Evolutionary conservation across 2,888 invertebrate species (phyloP).

Genomic region (Cheilosia variabilis): DNA sequence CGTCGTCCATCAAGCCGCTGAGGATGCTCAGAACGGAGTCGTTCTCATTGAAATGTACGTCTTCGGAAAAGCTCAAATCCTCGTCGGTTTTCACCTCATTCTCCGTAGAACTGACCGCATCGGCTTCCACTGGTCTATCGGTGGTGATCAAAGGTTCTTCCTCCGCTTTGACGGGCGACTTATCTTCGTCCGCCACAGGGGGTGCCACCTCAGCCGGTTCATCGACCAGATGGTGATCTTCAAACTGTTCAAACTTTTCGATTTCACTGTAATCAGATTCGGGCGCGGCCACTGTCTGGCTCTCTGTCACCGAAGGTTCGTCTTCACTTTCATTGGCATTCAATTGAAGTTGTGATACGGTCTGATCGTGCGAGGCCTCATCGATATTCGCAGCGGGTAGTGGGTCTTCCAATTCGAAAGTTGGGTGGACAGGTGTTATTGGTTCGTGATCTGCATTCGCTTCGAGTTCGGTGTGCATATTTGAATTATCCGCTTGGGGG

Average conservation of each 20-base stretch:
- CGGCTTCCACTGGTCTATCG: background rate
- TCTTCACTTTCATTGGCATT: conserved; percentile 74
- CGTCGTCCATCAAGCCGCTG: conserved; percentile 80
- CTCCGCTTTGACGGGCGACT: conserved; percentile 2
- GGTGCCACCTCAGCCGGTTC: conserved; percentile 27
- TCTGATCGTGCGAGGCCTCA: conserved; percentile 26
- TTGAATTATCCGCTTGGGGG: background rate
- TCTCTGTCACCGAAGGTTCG: conserved; percentile 71
- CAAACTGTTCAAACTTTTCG: conserved; percentile 63
- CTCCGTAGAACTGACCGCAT: conserved; percentile 7
- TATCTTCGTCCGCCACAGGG: conserved; percentile 15
- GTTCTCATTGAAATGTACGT: conserved; percentile 79
- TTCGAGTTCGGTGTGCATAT: conserved; percentile 1
- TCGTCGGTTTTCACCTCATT: conserved; percentile 9
- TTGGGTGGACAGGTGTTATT: conserved; percentile 66
- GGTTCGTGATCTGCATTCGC: conserved; percentile 47
- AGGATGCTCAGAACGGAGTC: conserved; percentile 81
- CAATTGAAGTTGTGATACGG: conserved; percentile 51
- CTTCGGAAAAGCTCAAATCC: conserved; percentile 12
- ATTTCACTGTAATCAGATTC: conserved; percentile 69
- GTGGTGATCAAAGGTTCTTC: background rate
- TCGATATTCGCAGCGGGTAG: conserved; percentile 41
- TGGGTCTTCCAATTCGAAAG: conserved; percentile 63
- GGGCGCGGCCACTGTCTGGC: conserved; percentile 78
- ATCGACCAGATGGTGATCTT: conserved; percentile 52